phyloP scores from a whole-genome alignment of 2,888 invertebrate genomes.

The Diabrotica balteata region DNA sequence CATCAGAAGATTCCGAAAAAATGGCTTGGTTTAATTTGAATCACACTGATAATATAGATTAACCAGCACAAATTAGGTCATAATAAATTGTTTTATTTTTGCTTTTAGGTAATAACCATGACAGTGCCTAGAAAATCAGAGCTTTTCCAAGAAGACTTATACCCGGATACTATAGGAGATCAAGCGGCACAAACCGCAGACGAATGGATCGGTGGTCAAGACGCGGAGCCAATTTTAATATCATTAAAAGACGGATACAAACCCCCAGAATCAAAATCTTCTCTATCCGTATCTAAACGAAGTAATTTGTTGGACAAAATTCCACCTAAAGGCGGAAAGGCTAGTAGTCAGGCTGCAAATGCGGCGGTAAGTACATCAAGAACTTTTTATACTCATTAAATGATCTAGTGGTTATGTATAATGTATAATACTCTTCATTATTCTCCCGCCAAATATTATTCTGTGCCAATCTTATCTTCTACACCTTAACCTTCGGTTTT shows the following conservation, averaged over 20 bases:
- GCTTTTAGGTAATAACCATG: constrained; percentile 83
- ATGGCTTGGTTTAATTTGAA: no score
- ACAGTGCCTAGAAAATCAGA: constrained; percentile 97
- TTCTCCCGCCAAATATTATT: background rate
- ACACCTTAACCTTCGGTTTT: no score
- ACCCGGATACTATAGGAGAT: constrained; percentile 93
- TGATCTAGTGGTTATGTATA: background rate
- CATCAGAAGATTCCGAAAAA: no score
- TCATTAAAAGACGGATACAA: constrained; percentile 84
- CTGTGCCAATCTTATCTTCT: no score
- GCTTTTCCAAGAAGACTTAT: constrained; percentile 96
- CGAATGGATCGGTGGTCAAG: constrained; percentile 90
- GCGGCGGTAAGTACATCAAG: constrained; percentile 56
- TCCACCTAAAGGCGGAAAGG: constrained; percentile 60
- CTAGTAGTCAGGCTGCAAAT: constrained; percentile 37
- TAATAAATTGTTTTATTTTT: no score
- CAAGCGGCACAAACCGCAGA: constrained; percentile 88
- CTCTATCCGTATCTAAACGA: constrained; percentile 74
- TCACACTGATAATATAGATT: no score
- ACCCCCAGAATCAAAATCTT: constrained; percentile 73
- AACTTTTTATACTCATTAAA: background rate
- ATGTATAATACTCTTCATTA: background rate
- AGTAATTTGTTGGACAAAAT: constrained; percentile 84
- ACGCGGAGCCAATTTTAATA: constrained; percentile 89
- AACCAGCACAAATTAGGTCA: no score